phyloP scores from a whole-genome alignment of 2,113 vertebrate genomes.

The pig (Sus scrofa) region DNA sequence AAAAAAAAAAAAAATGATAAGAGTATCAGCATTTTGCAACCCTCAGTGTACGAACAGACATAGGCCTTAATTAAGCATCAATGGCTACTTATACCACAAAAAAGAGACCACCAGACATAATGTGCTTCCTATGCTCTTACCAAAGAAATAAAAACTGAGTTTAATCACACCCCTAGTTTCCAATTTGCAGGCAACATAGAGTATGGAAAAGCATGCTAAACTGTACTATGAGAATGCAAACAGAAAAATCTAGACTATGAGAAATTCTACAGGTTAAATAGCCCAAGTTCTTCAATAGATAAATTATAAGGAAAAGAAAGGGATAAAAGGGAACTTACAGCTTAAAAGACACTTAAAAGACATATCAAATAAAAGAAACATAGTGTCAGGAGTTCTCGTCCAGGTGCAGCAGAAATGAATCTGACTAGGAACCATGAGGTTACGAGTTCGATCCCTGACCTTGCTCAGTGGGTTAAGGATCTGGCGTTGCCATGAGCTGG shows the following conservation, averaged over 20 bases:
- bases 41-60: background rate
- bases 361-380: background rate
- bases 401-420: too few relatives aligned
- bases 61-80: background rate
- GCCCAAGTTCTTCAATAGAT: background rate
- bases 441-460: too few relatives aligned
- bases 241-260: background rate
- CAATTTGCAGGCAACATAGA: background rate
- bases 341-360: conserved; percentile 29
- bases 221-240: background rate
- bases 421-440: too few relatives aligned
- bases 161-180: background rate
- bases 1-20: background rate
- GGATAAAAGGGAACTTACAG: background rate
- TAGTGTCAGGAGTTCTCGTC: too few relatives aligned
- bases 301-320: conserved; percentile 12
- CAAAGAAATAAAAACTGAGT: conserved; percentile 12
- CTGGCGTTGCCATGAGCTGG: too few relatives aligned
- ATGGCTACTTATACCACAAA: background rate
- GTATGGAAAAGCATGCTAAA: background rate
- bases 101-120: background rate
- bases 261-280: background rate
- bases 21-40: background rate
- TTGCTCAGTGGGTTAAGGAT: too few relatives aligned
- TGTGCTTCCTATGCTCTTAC: background rate